Conservation (phyloP, 2,113 vertebrate species). For the Otolemur garnettii region DNA sequence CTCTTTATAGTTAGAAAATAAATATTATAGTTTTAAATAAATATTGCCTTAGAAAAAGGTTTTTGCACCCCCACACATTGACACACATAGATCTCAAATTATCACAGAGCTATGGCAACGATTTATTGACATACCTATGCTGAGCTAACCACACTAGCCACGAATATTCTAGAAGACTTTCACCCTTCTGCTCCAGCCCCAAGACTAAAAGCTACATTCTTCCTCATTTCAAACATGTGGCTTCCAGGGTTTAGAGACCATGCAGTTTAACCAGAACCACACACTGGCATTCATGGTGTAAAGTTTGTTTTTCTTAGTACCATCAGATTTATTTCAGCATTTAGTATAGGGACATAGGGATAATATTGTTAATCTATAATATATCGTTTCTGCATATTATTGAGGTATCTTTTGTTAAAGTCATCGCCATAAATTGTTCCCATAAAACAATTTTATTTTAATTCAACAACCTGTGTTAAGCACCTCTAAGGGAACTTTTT, state of each 20-base stretch:
- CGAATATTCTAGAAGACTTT: slow-evolving; percentile 59
- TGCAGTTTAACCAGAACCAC: slow-evolving; percentile 30
- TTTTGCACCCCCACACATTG: neutral
- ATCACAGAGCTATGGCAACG: slow-evolving; percentile 26
- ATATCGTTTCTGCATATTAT: slow-evolving; percentile 55
- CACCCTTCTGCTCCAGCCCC: neutral
- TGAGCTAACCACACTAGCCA: slow-evolving; percentile 45
- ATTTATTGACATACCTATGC: slow-evolving; percentile 62
- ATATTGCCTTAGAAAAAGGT: slow-evolving; percentile 24
- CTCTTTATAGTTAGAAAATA: slow-evolving; percentile 20
- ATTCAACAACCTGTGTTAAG: neutral
- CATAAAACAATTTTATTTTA: slow-evolving; percentile 60
- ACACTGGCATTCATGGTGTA: neutral
- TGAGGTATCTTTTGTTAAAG: slow-evolving; percentile 24
- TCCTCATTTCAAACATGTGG: slow-evolving; percentile 33
- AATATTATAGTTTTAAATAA: slow-evolving; percentile 4
- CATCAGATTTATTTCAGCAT: slow-evolving; percentile 35
- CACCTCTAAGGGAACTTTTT: neutral
- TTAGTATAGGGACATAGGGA: slow-evolving; percentile 54
- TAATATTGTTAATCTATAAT: slow-evolving; percentile 34
- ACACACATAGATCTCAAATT: neutral
- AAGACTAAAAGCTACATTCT: slow-evolving; percentile 27
- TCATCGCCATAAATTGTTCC: slow-evolving; percentile 3
- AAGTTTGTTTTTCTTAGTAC: neutral
- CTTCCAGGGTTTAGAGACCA: slow-evolving; percentile 3